Evolutionary conservation across 2,888 invertebrate species (phyloP).

Genomic region (Lomographa bimaculata): DNA sequence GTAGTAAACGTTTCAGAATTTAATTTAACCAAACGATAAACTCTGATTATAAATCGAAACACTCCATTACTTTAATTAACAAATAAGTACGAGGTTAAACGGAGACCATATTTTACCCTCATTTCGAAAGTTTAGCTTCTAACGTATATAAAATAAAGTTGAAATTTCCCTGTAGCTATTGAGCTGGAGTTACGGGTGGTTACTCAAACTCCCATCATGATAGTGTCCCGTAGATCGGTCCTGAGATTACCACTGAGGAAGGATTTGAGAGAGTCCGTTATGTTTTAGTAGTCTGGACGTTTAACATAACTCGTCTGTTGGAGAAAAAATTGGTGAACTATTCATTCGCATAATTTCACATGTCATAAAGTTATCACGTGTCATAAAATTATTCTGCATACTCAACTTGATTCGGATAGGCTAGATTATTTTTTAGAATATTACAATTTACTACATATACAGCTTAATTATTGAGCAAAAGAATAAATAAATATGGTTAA

Average conservation of each 20-base stretch:
- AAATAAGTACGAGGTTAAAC: conserved; percentile 27
- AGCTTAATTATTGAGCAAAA: too few species aligned
- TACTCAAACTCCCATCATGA: conserved; percentile 39
- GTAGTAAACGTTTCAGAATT: too few species aligned
- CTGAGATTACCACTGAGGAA: conserved; percentile 41
- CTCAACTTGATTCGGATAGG: too few species aligned
- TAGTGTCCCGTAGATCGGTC: conserved; percentile 41
- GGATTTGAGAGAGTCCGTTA: conserved; percentile 35
- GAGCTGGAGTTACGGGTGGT: conserved; percentile 27
- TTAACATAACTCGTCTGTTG: too few species aligned
- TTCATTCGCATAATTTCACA: too few species aligned
- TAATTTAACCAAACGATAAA: conserved; percentile 11
- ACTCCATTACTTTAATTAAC: conserved; percentile 34
- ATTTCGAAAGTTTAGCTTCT: too few species aligned
- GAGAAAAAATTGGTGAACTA: too few species aligned
- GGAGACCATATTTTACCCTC: conserved; percentile 1
- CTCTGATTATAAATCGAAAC: conserved; percentile 29
- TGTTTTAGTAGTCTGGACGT: conserved; percentile 22
- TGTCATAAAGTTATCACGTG: too few species aligned
- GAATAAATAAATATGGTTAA: too few species aligned
- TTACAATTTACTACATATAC: too few species aligned
- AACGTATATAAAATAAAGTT: conserved; percentile 18
- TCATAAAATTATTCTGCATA: too few species aligned
- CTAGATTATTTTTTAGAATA: too few species aligned
- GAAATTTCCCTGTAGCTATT: conserved; percentile 28